Base-by-base conservation (phyloP, 2,888 invertebrate species). In the Julus scanicus region DNA sequence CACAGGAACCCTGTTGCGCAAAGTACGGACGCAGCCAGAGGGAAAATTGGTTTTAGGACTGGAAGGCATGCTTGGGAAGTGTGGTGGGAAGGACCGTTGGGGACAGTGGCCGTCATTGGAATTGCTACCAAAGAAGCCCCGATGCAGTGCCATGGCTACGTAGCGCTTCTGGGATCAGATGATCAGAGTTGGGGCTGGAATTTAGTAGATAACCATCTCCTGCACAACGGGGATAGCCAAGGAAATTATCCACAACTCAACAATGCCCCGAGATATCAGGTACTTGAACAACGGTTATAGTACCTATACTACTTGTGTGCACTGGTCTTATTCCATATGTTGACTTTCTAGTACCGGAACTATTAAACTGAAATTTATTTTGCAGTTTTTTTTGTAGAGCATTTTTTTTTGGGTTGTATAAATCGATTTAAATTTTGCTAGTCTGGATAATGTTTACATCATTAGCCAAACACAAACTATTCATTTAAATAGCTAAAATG, bases 181-280 rank as follows among this genome's bases (percentile, higher is more conserved):
- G 97, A 98, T 92, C 96, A 99, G 92, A 98, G 98, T 91, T 99
- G 99, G 99, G 99, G 99, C 17, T 99, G 99, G 99, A 99, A 99
- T 94, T 94, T 99, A 91, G 99, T 99, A 87, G 99, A 99, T 93
- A 99, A 99, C 94, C 96, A 97, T 93, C 94, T 99, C 90, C 93
- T 99, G 91, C 99, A 99, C 92, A 98, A 98, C 94, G 99, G 99
- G 88, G 97, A 98, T 93, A 96, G 96, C 90, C 97, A 97, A 93
- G 98, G 98, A 90, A 97, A 96, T 92, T 99, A 97, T 93, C 98
- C 99, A 83, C 93, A 97, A 89, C 94, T 98, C 89, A 99, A 97
- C 93, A 99, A 99, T 94, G 97, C 98, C 90, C 98, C 98, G 87
- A 98, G 98, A 93, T 99, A 99, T 94, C 98, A 98, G 94, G 98